Conservation (phyloP, 2,797 vertebrate species). For the Manis pentadactyla region DNA sequence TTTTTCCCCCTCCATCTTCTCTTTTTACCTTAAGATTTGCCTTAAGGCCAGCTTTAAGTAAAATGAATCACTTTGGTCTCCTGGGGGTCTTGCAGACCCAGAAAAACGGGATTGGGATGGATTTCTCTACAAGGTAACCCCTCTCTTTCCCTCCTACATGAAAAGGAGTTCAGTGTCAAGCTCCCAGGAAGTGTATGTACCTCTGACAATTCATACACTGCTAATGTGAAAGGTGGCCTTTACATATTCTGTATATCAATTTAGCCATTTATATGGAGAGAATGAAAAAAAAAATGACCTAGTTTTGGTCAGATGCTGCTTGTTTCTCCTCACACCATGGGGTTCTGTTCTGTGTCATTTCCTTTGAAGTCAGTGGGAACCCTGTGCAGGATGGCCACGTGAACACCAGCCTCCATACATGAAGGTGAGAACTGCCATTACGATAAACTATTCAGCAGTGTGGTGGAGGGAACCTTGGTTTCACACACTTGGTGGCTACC, state of each 20-base stretch:
- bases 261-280: constrained; percentile 66
- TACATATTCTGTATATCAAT: constrained; percentile 73
- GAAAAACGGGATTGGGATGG: constrained; percentile 13
- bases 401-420: constrained; percentile 67
- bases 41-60: constrained; percentile 19
- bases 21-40: background rate
- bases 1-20: too few relatives aligned
- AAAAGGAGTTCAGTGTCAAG: constrained; percentile 57
- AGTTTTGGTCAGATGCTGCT: constrained; percentile 69
- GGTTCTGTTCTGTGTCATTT: constrained; percentile 76
- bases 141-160: background rate
- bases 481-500: constrained; percentile 72
- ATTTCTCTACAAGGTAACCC: constrained; percentile 23
- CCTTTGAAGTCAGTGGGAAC: constrained; percentile 80
- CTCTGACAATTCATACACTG: constrained; percentile 61
- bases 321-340: constrained; percentile 67
- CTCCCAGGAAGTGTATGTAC: background rate
- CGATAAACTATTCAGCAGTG: constrained; percentile 51
- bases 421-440: constrained; percentile 79
- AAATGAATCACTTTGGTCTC: constrained; percentile 19
- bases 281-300: constrained; percentile 64
- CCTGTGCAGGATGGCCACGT: constrained; percentile 4
- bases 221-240: constrained; percentile 66
- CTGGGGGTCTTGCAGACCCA: constrained; percentile 1
- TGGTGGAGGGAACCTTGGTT: constrained; percentile 65